Evolutionary conservation across 2,797 vertebrate genomes (phyloP).

Genomic region (Lithobates pipiens): DNA sequence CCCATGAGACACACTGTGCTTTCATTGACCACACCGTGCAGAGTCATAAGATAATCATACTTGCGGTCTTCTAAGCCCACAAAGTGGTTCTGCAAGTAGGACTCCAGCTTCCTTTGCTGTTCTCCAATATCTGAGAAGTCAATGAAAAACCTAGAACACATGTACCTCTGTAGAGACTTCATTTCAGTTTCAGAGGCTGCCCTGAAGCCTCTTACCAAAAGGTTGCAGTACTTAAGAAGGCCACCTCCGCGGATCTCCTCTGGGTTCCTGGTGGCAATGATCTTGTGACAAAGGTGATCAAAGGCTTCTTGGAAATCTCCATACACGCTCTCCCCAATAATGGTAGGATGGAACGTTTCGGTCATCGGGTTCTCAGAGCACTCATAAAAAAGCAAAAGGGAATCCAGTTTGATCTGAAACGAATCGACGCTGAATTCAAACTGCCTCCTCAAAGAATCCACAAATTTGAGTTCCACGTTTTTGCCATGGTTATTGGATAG

Average conservation of each 20-base stretch:
- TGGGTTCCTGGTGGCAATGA: constrained; percentile 95
- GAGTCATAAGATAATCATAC: constrained; percentile 98
- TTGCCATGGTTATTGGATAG: constrained; percentile 98
- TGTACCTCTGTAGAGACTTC: constrained; percentile 97
- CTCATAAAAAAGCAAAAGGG: constrained; percentile 96
- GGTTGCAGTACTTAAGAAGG: constrained; percentile 98
- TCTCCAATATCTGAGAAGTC: constrained; percentile 98
- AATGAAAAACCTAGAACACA: constrained; percentile 99
- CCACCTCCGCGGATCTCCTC: constrained; percentile 97
- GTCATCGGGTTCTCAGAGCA: constrained; percentile 98
- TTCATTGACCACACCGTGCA: constrained; percentile 96
- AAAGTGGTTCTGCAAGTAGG: constrained; percentile 99
- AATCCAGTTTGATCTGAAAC: constrained; percentile 98
- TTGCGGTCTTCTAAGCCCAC: constrained; percentile 98
- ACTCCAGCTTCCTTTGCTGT: constrained; percentile 97
- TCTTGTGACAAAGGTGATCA: constrained; percentile 94
- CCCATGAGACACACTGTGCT: constrained; percentile 99
- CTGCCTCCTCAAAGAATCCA: constrained; percentile 96
- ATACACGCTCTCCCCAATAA: constrained; percentile 96
- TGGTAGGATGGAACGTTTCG: constrained; percentile 95
- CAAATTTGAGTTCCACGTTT: constrained; percentile 98
- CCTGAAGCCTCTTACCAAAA: constrained; percentile 93
- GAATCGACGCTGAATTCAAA: constrained; percentile 99
- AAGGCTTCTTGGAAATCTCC: constrained; percentile 93
- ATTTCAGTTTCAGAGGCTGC: constrained; percentile 93